Evolutionary conservation across 2,797 vertebrate species (phyloP).

Genomic region (Gymnoscopelus braueri): DNA sequence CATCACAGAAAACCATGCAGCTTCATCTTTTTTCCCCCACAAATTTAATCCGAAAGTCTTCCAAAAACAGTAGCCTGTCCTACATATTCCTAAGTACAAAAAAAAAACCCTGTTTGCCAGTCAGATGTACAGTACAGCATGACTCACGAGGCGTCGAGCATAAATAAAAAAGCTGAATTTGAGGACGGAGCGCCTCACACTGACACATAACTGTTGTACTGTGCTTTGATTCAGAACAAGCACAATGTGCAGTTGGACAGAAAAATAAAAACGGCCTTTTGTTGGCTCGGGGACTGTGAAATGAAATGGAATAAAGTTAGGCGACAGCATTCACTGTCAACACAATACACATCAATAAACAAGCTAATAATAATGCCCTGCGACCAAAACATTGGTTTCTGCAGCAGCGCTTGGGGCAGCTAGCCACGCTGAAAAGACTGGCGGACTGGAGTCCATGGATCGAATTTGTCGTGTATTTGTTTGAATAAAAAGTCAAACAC

Average conservation of each 20-base stretch:
- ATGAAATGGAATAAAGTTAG: slow-evolving; percentile 71
- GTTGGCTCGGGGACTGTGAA: slow-evolving; percentile 71
- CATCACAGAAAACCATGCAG: too few species aligned
- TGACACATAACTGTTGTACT: slow-evolving; percentile 32
- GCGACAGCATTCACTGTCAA: slow-evolving; percentile 66
- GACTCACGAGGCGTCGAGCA: slow-evolving; percentile 46
- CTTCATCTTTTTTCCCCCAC: too few species aligned
- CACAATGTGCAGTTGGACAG: slow-evolving; percentile 59
- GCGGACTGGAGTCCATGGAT: slow-evolving; percentile 3
- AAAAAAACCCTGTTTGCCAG: too few species aligned
- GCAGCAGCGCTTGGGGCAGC: slow-evolving; percentile 29
- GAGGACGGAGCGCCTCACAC: slow-evolving; percentile 37
- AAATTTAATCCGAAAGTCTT: too few species aligned
- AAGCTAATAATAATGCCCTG: slow-evolving; percentile 66
- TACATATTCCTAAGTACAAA: too few species aligned
- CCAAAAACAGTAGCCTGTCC: too few species aligned
- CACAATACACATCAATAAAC: slow-evolving; percentile 77
- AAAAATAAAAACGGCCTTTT: slow-evolving; percentile 60
- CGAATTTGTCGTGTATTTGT: too few species aligned
- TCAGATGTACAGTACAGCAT: slow-evolving; percentile 35
- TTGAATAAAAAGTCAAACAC: too few species aligned
- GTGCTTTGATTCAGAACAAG: slow-evolving; percentile 50
- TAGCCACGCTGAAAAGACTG: slow-evolving; percentile 32
- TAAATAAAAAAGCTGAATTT: slow-evolving; percentile 69
- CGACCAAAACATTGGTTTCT: slow-evolving; percentile 69